A percentile compares a stretch with the other conserved stretches of the same genome.
Evolutionary conservation across 2,888 invertebrate species (phyloP).

Genomic region (Matsumyia berberina): DNA sequence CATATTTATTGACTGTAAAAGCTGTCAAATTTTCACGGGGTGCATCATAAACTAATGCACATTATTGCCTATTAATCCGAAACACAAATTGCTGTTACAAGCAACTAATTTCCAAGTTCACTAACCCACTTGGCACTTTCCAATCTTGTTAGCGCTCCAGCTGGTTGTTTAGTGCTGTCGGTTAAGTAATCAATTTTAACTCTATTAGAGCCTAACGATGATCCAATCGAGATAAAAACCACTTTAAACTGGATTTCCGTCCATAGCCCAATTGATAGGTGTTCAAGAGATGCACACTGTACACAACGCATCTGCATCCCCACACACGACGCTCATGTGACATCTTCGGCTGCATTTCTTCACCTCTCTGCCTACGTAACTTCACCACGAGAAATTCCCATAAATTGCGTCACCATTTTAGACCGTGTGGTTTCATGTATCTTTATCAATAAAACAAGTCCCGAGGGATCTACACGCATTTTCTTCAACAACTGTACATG

Average conservation of each 20-base stretch:
- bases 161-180: not conserved
- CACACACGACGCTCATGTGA: not conserved
- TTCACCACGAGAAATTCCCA: not conserved
- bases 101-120: not conserved
- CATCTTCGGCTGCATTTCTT: not conserved
- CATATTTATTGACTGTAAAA: no score
- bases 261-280: not conserved
- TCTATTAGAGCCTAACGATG: not conserved
- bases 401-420: conserved; percentile 11
- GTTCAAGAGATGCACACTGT: not conserved
- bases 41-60: no score
- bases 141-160: not conserved
- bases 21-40: no score
- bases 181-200: not conserved
- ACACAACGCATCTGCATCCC: not conserved
- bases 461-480: not conserved
- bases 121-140: not conserved
- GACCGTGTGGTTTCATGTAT: not conserved
- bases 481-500: not conserved
- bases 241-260: not conserved
- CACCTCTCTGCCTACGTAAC: not conserved
- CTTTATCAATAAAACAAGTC: not conserved
- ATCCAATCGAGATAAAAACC: not conserved
- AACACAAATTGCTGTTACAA: no score
- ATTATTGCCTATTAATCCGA: no score